Conservation (phyloP, 2,888 invertebrate genomes). For the Stenchaetothrips biformis region DNA sequence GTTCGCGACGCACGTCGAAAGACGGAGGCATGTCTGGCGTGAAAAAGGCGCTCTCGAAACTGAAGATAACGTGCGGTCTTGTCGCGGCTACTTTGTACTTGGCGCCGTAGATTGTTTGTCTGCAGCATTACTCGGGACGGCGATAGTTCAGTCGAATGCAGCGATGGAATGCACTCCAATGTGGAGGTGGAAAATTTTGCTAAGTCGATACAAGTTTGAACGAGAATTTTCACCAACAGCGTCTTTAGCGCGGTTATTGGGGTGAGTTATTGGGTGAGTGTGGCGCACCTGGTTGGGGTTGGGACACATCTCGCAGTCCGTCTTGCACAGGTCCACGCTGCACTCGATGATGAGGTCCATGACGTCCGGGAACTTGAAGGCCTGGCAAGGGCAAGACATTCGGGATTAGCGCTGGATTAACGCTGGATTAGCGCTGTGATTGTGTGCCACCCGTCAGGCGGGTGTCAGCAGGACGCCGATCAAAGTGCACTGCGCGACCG, state of each 20-base stretch:
- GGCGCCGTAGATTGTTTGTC: no score
- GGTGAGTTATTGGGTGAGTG: not conserved
- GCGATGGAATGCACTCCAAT: no score
- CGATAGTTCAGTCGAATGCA: no score
- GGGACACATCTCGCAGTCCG: conserved; percentile 69
- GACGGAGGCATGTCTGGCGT: no score
- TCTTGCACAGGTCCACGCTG: conserved; percentile 75
- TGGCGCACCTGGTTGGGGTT: conserved; percentile 54
- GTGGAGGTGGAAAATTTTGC: conserved; percentile 26
- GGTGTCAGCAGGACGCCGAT: not conserved
- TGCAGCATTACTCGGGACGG: no score
- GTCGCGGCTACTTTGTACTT: no score
- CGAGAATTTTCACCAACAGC: not conserved
- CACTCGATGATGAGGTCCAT: conserved; percentile 79
- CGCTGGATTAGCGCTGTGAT: not conserved
- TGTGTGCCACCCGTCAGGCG: no score
- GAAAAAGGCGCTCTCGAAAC: no score
- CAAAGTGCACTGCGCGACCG: not conserved
- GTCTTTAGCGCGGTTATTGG: not conserved
- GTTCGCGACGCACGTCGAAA: no score
- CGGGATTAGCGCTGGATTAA: not conserved
- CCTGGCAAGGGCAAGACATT: conserved; percentile 45
- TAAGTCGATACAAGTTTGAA: not conserved
- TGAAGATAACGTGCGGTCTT: no score
- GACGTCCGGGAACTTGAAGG: conserved; percentile 78